Evolutionary conservation across 2,113 vertebrate genomes (phyloP), one percentile per base, ranked within the genome.

Genomic region (Anthoscopus minutus): DNA sequence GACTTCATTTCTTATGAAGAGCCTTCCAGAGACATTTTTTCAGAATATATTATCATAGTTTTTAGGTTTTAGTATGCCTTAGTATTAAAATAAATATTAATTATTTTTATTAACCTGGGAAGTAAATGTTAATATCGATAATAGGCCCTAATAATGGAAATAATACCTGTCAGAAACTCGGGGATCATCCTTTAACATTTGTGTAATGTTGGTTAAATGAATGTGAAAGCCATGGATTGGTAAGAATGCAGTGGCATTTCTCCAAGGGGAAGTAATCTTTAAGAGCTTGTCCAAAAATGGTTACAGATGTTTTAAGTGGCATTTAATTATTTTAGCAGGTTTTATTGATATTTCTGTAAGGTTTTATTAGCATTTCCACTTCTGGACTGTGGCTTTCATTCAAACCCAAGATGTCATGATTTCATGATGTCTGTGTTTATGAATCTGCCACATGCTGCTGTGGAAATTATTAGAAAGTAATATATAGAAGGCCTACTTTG

Each of bases 221-320:
- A 89, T 94, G 48, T 82, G 64, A 94, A 95, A 96, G 83, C 11
- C 37, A 21, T 57, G 35, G 30, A 64, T 82, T 96, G 45, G 17
- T 92, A 83, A 76, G 58, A 81, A 89, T 38, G 38, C 7, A 60
- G 28, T 93, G 53, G 33, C 76, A 64, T 96, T 97, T 92, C 60
- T 96, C 71, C 65, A 96, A 91, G 81, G 65, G 42, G 51, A 92
- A 95, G 61, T 93, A 93, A 58, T 92, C n/a, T 91, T 90, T 86
- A 81, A 93, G 50, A 92, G 47, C 28, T 92, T 94, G 24, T 88
- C 73, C 66, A 89, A 48, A 96, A 95, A 71, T 30, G 28, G 20
- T 93, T 86, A 53, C 23, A 86, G 82, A 85, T 88, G 65, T 71
- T 94, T 96, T 84, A 93, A 79, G 76, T 95, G 50, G 33, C 22